These are phyloP conservation scores for Varanus komodoensis DNA, from an alignment of 2,113 vertebrate species.

Conservation along the genomic window DNA sequence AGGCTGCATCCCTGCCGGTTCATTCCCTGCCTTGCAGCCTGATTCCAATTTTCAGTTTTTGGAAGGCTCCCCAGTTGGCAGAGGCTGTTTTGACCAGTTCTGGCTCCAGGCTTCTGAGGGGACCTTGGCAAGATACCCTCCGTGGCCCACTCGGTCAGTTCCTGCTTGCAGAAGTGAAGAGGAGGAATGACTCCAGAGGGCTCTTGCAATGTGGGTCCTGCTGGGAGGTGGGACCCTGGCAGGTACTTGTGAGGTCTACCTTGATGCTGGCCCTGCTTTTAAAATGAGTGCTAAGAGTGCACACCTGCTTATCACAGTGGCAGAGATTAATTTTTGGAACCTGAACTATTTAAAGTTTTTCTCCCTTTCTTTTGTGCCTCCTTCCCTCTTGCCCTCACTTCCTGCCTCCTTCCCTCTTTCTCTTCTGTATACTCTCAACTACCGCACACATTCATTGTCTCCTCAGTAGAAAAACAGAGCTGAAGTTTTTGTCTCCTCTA, in stretches of 20 bases:
- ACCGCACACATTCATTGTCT: slow-evolving; percentile 18
- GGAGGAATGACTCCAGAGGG: too few relatives aligned
- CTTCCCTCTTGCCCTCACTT: not conserved
- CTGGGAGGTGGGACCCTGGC: too few relatives aligned
- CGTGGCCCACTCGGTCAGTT: not conserved
- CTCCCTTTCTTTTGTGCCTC: not conserved
- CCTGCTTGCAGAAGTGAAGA: not conserved
- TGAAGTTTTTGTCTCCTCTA: slow-evolving; percentile 39
- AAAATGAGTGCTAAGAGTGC: not conserved
- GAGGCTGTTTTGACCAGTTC: not conserved
- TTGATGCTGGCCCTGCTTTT: not conserved
- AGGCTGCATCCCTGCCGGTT: too few relatives aligned
- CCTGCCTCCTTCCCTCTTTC: not conserved
- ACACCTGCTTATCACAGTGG: not conserved
- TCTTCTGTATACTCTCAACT: not conserved
- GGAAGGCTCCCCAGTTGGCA: not conserved
- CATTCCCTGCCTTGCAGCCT: not conserved
- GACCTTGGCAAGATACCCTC: too few relatives aligned
- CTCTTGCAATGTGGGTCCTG: too few relatives aligned
- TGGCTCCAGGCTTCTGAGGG: too few relatives aligned
- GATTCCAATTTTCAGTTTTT: not conserved
- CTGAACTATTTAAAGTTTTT: not conserved
- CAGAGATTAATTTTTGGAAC: not conserved
- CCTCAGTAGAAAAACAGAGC: slow-evolving; percentile 32
- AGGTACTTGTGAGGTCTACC: too few relatives aligned